These are phyloP conservation scores for Scartelaos histophorus DNA, from an alignment of 2,113 vertebrate species.

Conservation along the genomic window DNA sequence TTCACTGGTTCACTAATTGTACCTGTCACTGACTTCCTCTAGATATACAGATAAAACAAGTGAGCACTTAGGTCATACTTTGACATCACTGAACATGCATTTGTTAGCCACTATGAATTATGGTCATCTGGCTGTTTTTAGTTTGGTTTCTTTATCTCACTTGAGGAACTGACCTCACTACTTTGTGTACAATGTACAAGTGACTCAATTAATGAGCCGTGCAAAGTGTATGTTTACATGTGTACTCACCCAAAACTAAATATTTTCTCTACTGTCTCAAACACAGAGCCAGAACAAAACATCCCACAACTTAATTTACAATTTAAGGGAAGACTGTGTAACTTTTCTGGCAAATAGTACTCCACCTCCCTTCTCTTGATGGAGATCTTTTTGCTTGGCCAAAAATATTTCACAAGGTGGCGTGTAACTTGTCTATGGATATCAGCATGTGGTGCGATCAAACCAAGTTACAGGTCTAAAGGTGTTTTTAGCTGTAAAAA, in stretches of 20 bases:
- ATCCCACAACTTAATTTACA: not conserved
- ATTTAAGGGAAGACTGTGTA: too few species aligned
- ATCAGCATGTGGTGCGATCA: not conserved
- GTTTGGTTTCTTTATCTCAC: conserved; percentile 27
- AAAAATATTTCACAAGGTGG: not conserved
- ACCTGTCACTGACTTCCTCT: not conserved
- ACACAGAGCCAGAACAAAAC: too few species aligned
- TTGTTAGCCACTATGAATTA: conserved; percentile 47
- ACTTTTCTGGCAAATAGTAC: too few species aligned
- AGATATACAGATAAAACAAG: conserved; percentile 7
- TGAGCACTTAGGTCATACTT: conserved; percentile 19
- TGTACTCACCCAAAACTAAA: not conserved
- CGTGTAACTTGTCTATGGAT: not conserved
- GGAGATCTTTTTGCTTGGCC: too few species aligned
- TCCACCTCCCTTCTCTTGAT: too few species aligned
- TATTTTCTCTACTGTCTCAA: not conserved
- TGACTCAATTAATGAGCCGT: not conserved
- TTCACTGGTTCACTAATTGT: conserved; percentile 8
- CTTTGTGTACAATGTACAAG: conserved; percentile 12
- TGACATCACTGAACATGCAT: conserved; percentile 33
- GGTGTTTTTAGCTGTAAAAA: too few species aligned
- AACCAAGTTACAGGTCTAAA: too few species aligned
- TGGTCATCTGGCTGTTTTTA: conserved; percentile 40
- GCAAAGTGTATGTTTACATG: not conserved
- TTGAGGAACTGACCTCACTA: conserved; percentile 31